phyloP scores from a whole-genome alignment of 2,888 invertebrate genomes.

The Strigamia crassipes region DNA sequence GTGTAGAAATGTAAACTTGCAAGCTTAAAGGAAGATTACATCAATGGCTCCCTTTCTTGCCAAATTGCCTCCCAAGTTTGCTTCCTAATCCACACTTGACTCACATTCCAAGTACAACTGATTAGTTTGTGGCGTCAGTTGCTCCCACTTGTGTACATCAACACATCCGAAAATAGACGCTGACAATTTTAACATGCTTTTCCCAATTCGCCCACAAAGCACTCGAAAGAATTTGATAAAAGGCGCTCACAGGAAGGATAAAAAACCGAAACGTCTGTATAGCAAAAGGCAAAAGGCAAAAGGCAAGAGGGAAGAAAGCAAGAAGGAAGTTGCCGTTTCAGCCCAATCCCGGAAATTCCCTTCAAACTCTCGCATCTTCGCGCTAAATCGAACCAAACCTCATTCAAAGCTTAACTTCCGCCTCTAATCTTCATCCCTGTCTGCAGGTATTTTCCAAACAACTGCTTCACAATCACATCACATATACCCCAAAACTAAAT shows the following conservation, averaged over 20 bases:
- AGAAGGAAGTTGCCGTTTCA: background rate
- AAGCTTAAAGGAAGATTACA: too few species aligned
- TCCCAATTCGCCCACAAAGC: slow-evolving; percentile 8
- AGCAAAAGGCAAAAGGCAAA: background rate
- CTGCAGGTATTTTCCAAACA: background rate
- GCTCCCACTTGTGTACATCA: background rate
- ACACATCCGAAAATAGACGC: slow-evolving; percentile 1
- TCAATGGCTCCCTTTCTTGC: background rate
- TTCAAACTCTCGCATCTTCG: background rate
- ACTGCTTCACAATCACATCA: slow-evolving; percentile 1
- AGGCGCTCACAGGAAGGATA: background rate
- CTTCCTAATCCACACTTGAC: background rate
- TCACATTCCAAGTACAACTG: slow-evolving; percentile 6
- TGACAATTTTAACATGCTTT: slow-evolving; percentile 10
- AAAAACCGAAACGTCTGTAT: background rate
- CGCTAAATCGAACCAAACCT: background rate
- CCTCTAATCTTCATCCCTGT: background rate
- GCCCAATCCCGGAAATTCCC: slow-evolving; percentile 12
- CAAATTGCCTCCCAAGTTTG: background rate
- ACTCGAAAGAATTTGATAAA: background rate
- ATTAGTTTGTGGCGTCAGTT: slow-evolving; percentile 1
- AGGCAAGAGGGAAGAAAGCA: background rate
- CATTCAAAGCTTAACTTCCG: slow-evolving; percentile 7
- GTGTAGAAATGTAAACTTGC: too few species aligned
- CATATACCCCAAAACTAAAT: background rate